Conservation (phyloP, 2,113 vertebrate genomes). For the Alouatta palliata region DNA sequence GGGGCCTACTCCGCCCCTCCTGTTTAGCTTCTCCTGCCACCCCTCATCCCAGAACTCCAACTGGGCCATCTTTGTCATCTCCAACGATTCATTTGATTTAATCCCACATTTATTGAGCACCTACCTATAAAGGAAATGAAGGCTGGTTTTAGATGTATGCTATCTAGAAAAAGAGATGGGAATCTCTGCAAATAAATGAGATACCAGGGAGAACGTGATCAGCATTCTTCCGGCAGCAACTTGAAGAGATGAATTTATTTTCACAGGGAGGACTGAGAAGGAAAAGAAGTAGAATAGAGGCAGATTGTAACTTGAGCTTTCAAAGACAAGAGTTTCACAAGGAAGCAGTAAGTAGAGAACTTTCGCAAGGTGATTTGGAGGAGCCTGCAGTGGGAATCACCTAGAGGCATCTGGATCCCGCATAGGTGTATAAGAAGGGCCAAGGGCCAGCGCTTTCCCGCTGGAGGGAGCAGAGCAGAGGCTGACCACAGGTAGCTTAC, state of each 20-base stretch:
- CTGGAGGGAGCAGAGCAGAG: too few relatives aligned
- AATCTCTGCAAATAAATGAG: neutral
- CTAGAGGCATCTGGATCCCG: accelerated
- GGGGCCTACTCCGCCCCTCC: accelerated
- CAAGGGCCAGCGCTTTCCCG: neutral
- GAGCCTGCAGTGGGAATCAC: accelerated
- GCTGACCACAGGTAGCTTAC: neutral
- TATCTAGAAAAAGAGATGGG: neutral
- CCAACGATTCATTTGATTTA: neutral
- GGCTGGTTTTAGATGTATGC: too few relatives aligned
- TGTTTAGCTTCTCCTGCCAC: neutral
- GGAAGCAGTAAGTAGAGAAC: neutral
- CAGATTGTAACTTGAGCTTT: neutral
- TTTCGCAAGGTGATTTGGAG: neutral
- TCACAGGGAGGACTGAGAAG: neutral
- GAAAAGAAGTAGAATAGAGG: neutral
- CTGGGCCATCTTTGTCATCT: neutral
- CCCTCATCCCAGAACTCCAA: neutral
- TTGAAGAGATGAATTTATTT: neutral
- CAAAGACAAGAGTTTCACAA: neutral
- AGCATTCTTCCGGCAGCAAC: neutral
- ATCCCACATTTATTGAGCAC: neutral
- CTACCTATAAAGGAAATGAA: neutral
- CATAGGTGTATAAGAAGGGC: too few relatives aligned
- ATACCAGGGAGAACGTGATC: neutral